Evolutionary conservation across 2,113 vertebrate genomes (phyloP), one percentile per base, ranked within the genome.

Genomic region (Cynocephalus volans): DNA sequence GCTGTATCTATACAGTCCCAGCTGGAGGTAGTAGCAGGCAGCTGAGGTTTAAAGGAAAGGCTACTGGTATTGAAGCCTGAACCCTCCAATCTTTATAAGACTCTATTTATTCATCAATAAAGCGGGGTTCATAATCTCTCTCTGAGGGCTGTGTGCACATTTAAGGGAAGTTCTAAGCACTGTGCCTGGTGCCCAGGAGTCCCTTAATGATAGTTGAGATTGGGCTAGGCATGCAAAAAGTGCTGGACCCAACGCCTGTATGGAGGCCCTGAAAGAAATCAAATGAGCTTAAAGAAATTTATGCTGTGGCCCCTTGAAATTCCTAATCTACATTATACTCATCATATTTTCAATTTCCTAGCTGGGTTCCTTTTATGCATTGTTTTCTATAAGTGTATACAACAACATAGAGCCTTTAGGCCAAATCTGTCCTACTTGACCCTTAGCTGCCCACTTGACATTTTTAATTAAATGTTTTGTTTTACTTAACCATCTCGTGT

Each of bases 391-490:
- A 87, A 72, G 52, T 15, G 18, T 65, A 24, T 64, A 48, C 75
- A 92, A 52, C 18, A 60, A 7, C 28, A 73, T 21, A 31, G 23
- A 67, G 79, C 52, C 41, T 86, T 52, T 50, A 36, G 77, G 77
- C 82, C 92, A 60, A 50, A 33, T 50, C 67, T n/a, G 28, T 91
- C 90, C 93, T n/a, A 6, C 62, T 75, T 86, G 62, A 97, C 84
- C 85, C 87, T 72, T 54, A 79, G 79, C 41, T 58, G n/a, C 64
- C 26, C 95, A 54, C 45, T 92, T 65, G 95, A 95, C 76, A 64
- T 95, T 97, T 95, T 80, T 94, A 94, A 94, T 95, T 64, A 93
- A 94, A 48, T 41, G 21, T 93, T 79, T 96, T 98, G 92, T 94
- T 96, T 97, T 65, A 79, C 60, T 88, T 92, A 95, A 96, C 90